Percentiles rank a stretch among this genome's conserved stretches.
phyloP scores from a whole-genome alignment of 2,888 invertebrate species.

The Loripinus fragilis region DNA sequence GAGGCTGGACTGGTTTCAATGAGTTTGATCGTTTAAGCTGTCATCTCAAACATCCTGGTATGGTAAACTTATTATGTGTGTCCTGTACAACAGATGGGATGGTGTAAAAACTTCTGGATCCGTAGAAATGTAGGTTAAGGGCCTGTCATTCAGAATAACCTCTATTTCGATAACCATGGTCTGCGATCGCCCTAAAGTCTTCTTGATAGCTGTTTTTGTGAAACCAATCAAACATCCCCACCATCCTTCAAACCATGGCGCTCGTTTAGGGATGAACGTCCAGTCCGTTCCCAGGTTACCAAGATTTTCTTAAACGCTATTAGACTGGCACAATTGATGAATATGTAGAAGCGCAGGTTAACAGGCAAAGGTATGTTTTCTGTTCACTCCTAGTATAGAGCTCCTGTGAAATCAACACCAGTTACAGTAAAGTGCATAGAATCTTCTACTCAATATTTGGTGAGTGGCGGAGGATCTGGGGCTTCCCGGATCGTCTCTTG shows the following conservation, averaged over 20 bases:
- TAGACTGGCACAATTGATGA: neutral
- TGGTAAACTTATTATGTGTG: slow-evolving; percentile 36
- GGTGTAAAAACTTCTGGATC: slow-evolving; percentile 45
- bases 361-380: slow-evolving; percentile 43
- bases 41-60: slow-evolving; percentile 22
- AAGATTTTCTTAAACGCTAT: slow-evolving; percentile 7
- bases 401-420: too few species aligned
- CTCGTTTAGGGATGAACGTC: slow-evolving; percentile 50
- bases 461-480: slow-evolving; percentile 17
- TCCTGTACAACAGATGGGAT: slow-evolving; percentile 44
- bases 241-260: slow-evolving; percentile 57
- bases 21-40: neutral
- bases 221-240: slow-evolving; percentile 53
- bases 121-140: slow-evolving; percentile 41
- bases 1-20: neutral
- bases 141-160: slow-evolving; percentile 26
- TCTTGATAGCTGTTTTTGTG: slow-evolving; percentile 42
- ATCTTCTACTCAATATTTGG: slow-evolving; percentile 14
- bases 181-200: slow-evolving; percentile 23
- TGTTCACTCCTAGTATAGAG: slow-evolving; percentile 27
- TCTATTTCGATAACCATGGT: slow-evolving; percentile 47
- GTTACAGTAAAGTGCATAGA: too few species aligned
- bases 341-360: slow-evolving; percentile 21
- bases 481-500: too few species aligned
- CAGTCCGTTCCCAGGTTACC: slow-evolving; percentile 25